A percentile compares a stretch with the other conserved stretches of the same genome.
Evolutionary conservation across 2,797 vertebrate genomes (phyloP).

Genomic region (Merluccius polli): DNA sequence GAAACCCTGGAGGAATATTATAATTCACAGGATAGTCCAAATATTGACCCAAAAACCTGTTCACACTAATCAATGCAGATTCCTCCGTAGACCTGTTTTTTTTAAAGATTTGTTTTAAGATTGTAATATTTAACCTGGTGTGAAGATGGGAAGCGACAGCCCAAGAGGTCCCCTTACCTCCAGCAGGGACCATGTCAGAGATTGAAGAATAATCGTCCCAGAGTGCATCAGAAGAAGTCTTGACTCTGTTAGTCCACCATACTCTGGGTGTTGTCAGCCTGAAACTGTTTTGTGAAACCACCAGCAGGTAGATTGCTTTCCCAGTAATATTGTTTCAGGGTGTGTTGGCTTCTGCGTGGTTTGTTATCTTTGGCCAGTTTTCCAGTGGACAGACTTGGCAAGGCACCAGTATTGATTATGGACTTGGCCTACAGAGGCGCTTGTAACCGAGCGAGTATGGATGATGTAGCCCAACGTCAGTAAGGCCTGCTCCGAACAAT

Average conservation of each 20-base stretch:
- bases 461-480: neutral
- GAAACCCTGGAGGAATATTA: too few relatives aligned
- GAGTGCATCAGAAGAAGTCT: too few relatives aligned
- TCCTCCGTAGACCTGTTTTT: too few relatives aligned
- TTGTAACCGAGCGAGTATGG: neutral
- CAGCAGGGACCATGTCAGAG: neutral
- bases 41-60: too few relatives aligned
- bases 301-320: constrained; percentile 47
- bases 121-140: neutral
- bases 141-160: neutral
- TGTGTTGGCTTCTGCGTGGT: constrained; percentile 27
- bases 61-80: too few relatives aligned
- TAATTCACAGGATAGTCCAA: too few relatives aligned
- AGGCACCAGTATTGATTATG: constrained; percentile 28
- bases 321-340: constrained; percentile 43
- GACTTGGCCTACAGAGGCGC: neutral
- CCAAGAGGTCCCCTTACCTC: neutral
- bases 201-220: too few relatives aligned
- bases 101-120: too few relatives aligned
- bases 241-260: neutral
- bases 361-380: constrained; percentile 63
- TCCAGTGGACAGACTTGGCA: constrained; percentile 11
- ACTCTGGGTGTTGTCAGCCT: neutral
- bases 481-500: too few relatives aligned
- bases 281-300: constrained; percentile 39